phyloP scores from a whole-genome alignment of 2,113 vertebrate genomes.

The Otus sunia region DNA sequence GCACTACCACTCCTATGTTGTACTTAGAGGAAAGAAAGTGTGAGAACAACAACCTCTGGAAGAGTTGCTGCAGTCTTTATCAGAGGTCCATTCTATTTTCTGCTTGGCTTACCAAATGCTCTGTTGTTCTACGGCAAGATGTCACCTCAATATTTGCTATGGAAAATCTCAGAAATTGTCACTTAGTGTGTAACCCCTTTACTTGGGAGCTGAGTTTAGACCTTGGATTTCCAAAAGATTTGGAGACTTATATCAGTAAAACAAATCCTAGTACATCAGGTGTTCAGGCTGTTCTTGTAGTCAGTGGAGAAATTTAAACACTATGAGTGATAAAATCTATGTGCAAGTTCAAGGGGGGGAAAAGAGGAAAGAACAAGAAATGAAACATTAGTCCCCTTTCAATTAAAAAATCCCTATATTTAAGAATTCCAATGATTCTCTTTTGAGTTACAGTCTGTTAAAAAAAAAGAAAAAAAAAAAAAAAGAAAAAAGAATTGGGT shows the following conservation, averaged over 20 bases:
- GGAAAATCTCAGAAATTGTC: background rate
- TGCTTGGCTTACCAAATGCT: rapidly evolving
- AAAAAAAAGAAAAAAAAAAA: background rate
- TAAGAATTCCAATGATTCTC: background rate
- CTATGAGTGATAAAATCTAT: background rate
- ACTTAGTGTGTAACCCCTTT: rapidly evolving
- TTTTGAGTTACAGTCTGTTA: background rate
- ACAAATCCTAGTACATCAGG: background rate
- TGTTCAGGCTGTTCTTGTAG: background rate
- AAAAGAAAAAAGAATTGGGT: rapidly evolving
- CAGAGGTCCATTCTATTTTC: background rate
- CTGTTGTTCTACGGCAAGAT: background rate
- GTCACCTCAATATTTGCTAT: background rate
- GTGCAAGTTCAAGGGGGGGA: rapidly evolving
- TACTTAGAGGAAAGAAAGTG: background rate
- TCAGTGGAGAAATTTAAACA: background rate
- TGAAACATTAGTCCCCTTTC: background rate
- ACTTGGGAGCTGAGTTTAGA: background rate
- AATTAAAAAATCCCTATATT: rapidly evolving
- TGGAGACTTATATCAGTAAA: background rate
- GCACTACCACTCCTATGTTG: background rate
- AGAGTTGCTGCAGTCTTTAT: background rate
- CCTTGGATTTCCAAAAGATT: background rate
- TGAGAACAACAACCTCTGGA: background rate
- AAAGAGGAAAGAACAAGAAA: background rate